Conservation (phyloP, 1,140 invertebrate genomes). For the Calephelis nemesis region DNA sequence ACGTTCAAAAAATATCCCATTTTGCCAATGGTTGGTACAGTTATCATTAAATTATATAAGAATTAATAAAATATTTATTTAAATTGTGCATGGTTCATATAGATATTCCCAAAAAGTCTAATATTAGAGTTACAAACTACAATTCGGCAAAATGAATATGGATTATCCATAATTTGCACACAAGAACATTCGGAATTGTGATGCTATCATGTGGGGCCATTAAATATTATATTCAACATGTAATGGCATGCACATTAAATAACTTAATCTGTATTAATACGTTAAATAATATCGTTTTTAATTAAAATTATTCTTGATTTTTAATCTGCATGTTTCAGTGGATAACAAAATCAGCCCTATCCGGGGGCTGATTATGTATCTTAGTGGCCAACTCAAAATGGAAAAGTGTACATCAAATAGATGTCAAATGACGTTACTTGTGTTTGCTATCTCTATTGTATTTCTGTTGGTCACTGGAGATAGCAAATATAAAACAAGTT, state of each 20-base stretch:
- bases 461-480: no score
- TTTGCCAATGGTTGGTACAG: conserved; percentile 17
- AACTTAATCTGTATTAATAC: conserved; percentile 12
- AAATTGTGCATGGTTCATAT: conserved; percentile 17
- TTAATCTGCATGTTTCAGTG: conserved; percentile 1
- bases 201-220: conserved; percentile 2
- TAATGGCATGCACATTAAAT: conserved; percentile 10
- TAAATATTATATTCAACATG: conserved; percentile 5
- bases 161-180: conserved; percentile 6
- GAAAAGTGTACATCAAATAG: no score
- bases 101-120: conserved; percentile 18
- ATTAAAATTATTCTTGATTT: conserved; percentile 7
- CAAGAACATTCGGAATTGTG: conserved; percentile 10
- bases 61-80: conserved; percentile 6
- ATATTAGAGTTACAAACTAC: conserved; percentile 17
- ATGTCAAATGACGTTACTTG: no score
- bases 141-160: conserved; percentile 11
- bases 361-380: no score
- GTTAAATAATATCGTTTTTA: conserved; percentile 8
- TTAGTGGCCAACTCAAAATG: no score
- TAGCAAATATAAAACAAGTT: no score
- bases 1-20: conserved; percentile 51
- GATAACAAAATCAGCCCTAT: conserved; percentile 1
- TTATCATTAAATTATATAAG: conserved; percentile 19
- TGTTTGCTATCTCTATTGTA: no score